Percentiles rank a stretch among this genome's conserved stretches.
Conservation (phyloP, 2,113 vertebrate genomes). For the Odontesthes bonariensis region DNA sequence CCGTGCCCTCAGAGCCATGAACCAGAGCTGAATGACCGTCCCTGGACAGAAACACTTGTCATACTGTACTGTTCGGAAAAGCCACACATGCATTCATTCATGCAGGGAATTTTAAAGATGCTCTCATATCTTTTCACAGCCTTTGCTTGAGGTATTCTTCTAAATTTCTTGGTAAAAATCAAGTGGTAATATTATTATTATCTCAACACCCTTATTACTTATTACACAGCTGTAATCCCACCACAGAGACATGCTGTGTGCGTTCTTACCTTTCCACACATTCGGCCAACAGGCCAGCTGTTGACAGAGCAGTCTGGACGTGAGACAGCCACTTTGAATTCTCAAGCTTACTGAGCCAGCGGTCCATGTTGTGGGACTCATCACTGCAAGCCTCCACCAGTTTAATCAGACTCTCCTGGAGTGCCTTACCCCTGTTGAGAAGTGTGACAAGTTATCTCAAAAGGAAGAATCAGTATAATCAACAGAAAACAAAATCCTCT, state of each 20-base stretch:
- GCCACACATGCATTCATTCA: background rate
- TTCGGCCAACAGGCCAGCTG: conserved; percentile 86
- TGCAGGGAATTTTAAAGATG: too few relatives aligned
- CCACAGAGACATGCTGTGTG: background rate
- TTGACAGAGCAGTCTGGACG: conserved; percentile 85
- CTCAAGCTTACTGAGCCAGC: conserved; percentile 89
- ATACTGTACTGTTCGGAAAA: background rate
- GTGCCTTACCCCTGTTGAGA: conserved; percentile 80
- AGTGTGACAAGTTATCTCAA: background rate
- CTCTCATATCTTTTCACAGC: too few relatives aligned
- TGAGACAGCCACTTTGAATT: conserved; percentile 88
- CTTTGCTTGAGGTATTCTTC: too few relatives aligned
- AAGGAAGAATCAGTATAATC: background rate
- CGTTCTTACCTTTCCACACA: conserved; percentile 87
- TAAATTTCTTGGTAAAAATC: too few relatives aligned
- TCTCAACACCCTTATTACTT: too few relatives aligned
- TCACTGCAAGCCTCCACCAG: conserved; percentile 87
- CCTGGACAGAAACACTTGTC: conserved; percentile 65
- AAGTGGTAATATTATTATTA: too few relatives aligned
- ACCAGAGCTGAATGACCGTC: conserved; percentile 86
- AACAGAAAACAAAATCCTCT: background rate
- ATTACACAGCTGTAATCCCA: background rate
- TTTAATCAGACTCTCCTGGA: conserved; percentile 87
- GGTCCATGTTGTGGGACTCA: conserved; percentile 79
- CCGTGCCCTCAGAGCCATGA: conserved; percentile 87